Conservation (phyloP, 2,888 invertebrate genomes). For the Mesodorylaimus sp. region DNA sequence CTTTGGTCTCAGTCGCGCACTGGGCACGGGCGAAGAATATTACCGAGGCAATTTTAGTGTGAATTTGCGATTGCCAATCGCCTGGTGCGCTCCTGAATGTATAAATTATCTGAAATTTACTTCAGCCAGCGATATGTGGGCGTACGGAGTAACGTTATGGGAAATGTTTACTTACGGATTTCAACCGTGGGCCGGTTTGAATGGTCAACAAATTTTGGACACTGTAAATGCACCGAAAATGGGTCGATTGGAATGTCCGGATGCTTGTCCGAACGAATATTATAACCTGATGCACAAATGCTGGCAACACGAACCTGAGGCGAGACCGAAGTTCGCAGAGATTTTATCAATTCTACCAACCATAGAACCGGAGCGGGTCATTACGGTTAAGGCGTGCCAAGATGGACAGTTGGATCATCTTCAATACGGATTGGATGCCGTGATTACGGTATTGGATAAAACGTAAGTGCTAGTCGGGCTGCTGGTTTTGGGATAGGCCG, state of each 20-base stretch:
- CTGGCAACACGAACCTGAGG: slow-evolving; percentile 77
- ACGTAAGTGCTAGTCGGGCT: slow-evolving; percentile 38
- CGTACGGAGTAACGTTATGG: slow-evolving; percentile 93
- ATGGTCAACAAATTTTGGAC: slow-evolving; percentile 52
- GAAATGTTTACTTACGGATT: slow-evolving; percentile 98
- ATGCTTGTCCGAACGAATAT: slow-evolving; percentile 79
- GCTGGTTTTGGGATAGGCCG: too few relatives aligned
- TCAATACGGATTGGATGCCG: slow-evolving; percentile 64
- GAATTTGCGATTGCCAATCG: slow-evolving; percentile 85
- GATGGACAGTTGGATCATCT: slow-evolving; percentile 51
- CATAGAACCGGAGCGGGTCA: slow-evolving; percentile 64
- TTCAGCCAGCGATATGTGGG: slow-evolving; percentile 91
- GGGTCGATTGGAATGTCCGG: slow-evolving; percentile 74
- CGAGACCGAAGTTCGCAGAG: slow-evolving; percentile 73
- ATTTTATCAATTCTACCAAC: slow-evolving; percentile 57
- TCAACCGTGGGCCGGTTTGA: slow-evolving; percentile 89
- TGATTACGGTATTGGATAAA: slow-evolving; percentile 77
- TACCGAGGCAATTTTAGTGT: slow-evolving; percentile 96
- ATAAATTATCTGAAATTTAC: slow-evolving; percentile 88
- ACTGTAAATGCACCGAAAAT: slow-evolving; percentile 9
- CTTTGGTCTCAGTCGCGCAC: slow-evolving; percentile 79
- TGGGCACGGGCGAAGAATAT: slow-evolving; percentile 94
- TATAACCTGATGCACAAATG: slow-evolving; percentile 80
- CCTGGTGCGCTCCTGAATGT: slow-evolving; percentile 97
- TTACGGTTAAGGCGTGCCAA: slow-evolving; percentile 48